Evolutionary conservation across 1,140 invertebrate species (phyloP).

Genomic region (Drosophila aff.): DNA sequence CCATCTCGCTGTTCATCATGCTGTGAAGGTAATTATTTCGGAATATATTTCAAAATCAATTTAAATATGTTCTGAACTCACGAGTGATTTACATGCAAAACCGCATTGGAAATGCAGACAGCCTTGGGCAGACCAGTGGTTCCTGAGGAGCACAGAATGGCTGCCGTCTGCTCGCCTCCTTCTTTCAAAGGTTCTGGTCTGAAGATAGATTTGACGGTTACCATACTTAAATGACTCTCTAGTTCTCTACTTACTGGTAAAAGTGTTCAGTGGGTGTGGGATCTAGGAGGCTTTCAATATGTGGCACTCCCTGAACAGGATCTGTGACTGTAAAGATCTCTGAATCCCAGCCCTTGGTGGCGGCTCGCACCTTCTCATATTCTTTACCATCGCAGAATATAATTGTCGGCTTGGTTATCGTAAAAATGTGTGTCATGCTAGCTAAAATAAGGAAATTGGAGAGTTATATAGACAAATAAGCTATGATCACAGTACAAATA

Average conservation of each 20-base stretch:
- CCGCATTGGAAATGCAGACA: slow-evolving; percentile 89
- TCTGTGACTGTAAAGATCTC: slow-evolving; percentile 62
- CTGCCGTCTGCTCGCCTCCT: slow-evolving; percentile 67
- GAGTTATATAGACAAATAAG: neutral
- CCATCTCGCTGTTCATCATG: slow-evolving; percentile 51
- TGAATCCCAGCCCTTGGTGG: slow-evolving; percentile 53
- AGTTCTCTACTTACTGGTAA: slow-evolving; percentile 57
- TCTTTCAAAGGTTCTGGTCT: slow-evolving; percentile 58
- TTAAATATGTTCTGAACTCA: slow-evolving; percentile 1
- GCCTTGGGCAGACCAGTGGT: slow-evolving; percentile 93
- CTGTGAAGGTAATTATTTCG: neutral
- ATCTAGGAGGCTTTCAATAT: slow-evolving; percentile 60
- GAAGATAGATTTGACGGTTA: neutral
- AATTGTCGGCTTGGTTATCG: slow-evolving; percentile 62
- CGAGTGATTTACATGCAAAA: slow-evolving; percentile 32
- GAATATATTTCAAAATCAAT: neutral
- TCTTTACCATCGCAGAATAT: slow-evolving; percentile 74
- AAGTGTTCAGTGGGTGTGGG: slow-evolving; percentile 59
- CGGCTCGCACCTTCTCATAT: slow-evolving; percentile 60
- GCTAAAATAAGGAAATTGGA: slow-evolving; percentile 18
- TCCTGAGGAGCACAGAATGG: slow-evolving; percentile 88
- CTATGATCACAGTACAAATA: neutral
- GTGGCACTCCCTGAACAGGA: slow-evolving; percentile 56
- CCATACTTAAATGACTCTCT: neutral
- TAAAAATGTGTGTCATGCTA: slow-evolving; percentile 58